phyloP scores from a whole-genome alignment of 2,113 vertebrate species.

The Turnix velox region DNA sequence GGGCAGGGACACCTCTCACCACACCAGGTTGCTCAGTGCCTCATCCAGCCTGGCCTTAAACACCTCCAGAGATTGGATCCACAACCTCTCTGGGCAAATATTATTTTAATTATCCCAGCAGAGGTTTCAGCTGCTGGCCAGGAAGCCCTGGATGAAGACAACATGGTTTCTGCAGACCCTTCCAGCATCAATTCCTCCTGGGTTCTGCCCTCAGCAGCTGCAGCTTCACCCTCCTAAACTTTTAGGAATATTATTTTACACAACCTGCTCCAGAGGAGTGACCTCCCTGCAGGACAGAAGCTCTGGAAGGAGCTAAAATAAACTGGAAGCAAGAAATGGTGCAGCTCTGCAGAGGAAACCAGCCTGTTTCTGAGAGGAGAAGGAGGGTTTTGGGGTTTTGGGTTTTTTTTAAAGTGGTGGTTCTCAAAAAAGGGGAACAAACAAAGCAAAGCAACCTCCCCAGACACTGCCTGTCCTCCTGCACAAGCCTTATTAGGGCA shows the following conservation, averaged over 20 bases:
- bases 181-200: background rate
- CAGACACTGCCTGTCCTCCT: background rate
- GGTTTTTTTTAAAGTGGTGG: background rate
- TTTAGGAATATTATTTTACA: background rate
- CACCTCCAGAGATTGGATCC: too few relatives aligned
- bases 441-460: background rate
- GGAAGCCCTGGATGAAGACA: background rate
- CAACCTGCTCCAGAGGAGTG: background rate
- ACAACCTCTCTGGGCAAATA: too few relatives aligned
- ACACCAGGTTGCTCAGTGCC: too few relatives aligned
- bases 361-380: background rate
- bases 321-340: background rate
- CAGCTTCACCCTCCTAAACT: background rate
- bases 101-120: background rate
- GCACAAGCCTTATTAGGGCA: conserved; percentile 27
- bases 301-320: background rate
- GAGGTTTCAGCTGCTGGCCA: background rate
- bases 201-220: background rate
- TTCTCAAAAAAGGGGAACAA: conserved; percentile 59
- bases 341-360: background rate
- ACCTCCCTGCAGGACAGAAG: background rate
- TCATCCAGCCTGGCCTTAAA: too few relatives aligned
- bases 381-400: background rate
- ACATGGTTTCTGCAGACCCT: background rate
- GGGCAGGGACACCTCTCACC: too few relatives aligned